Conservation (phyloP, 2,888 invertebrate species). For the Pachydiplax longipennis region DNA sequence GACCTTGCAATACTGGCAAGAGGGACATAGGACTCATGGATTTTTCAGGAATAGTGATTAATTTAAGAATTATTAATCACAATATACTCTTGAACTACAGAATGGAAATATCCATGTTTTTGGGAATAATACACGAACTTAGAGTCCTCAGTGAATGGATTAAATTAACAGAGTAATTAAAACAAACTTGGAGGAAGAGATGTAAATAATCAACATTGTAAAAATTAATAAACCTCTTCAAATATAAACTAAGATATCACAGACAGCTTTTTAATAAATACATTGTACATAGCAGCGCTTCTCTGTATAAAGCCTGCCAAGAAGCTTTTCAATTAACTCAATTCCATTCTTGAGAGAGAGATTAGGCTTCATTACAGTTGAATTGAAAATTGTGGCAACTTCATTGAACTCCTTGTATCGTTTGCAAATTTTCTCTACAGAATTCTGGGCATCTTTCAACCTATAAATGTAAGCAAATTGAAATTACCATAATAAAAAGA, state of each 20-base stretch:
- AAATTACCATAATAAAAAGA: background rate
- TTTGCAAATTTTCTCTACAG: conserved; percentile 2
- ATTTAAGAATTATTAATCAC: too few species aligned
- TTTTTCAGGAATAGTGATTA: too few species aligned
- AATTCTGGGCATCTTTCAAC: background rate
- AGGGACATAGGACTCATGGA: too few species aligned
- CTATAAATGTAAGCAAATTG: background rate
- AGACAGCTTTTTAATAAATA: background rate
- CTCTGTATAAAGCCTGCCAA: background rate
- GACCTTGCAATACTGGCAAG: too few species aligned
- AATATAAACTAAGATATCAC: background rate
- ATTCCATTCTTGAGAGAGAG: background rate
- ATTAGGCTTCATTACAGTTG: background rate
- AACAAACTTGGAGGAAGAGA: too few species aligned
- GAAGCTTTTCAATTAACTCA: background rate
- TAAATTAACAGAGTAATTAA: too few species aligned
- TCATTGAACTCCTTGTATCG: background rate
- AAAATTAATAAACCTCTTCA: too few species aligned
- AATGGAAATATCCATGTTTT: too few species aligned
- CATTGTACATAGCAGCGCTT: background rate
- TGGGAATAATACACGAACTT: too few species aligned
- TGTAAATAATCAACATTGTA: too few species aligned
- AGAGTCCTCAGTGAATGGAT: too few species aligned
- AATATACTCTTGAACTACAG: too few species aligned
- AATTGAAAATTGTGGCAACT: background rate